A percentile compares a stretch with the other conserved stretches of the same genome.
Conservation (phyloP, 2,113 vertebrate species). For the Tragelaphus imberbis region DNA sequence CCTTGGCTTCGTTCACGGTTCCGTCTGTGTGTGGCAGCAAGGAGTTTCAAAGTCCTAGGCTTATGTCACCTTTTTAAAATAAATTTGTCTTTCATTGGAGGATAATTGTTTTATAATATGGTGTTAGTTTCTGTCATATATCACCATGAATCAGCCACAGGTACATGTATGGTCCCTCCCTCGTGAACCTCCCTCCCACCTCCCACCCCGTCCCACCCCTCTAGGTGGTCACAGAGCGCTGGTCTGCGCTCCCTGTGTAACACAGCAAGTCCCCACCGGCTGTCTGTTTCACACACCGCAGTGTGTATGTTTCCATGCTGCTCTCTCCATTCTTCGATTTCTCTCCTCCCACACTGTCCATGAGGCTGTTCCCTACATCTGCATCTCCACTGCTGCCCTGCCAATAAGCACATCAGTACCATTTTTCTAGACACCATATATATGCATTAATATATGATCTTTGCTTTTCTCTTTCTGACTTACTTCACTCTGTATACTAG, state of each 20-base stretch:
- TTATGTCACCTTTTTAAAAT: neutral
- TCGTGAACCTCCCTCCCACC: neutral
- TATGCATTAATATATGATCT: neutral
- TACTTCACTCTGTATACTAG: neutral
- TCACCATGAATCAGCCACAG: neutral
- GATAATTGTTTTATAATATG: neutral
- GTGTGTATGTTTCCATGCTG: neutral
- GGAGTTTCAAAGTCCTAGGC: neutral
- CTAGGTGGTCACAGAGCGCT: neutral
- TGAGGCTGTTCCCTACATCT: fast-evolving
- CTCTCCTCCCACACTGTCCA: neutral
- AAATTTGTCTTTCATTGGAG: neutral
- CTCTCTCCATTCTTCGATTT: neutral
- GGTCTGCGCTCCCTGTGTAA: neutral
- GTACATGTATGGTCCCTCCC: neutral
- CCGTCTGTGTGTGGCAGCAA: neutral
- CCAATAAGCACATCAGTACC: neutral
- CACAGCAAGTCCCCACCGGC: neutral
- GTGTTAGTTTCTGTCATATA: neutral
- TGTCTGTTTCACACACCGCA: fast-evolving
- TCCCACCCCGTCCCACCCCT: neutral
- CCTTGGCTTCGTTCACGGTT: neutral
- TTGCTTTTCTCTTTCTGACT: neutral
- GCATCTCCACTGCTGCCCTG: neutral
- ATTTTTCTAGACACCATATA: neutral